Evolutionary conservation across 2,888 invertebrate species (phyloP).

Genomic region (Amphiduros pacificus): DNA sequence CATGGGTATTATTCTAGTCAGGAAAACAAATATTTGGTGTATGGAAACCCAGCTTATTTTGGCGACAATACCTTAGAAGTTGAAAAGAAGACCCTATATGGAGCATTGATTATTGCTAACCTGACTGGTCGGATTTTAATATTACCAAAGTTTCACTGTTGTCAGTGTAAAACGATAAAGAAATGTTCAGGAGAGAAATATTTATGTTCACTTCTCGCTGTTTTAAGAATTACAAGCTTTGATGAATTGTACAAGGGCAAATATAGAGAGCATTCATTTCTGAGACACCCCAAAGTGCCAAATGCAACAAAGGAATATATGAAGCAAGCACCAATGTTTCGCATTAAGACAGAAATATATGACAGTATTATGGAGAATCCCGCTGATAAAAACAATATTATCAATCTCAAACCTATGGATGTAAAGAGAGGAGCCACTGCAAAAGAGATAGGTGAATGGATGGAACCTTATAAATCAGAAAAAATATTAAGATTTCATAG

Average conservation of each 20-base stretch:
- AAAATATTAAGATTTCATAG: too few species aligned
- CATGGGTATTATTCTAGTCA: conserved; percentile 20
- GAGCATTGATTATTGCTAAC: conserved; percentile 6
- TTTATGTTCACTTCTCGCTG: not conserved
- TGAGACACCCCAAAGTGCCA: too few species aligned
- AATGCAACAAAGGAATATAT: too few species aligned
- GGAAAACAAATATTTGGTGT: conserved; percentile 19
- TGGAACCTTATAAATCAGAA: too few species aligned
- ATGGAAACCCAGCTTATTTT: conserved; percentile 19
- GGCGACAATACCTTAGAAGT: not conserved
- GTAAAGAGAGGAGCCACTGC: too few species aligned
- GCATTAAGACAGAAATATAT: too few species aligned
- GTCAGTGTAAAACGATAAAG: not conserved
- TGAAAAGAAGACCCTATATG: not conserved
- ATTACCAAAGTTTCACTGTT: conserved; percentile 28
- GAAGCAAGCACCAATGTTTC: too few species aligned
- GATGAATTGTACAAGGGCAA: not conserved
- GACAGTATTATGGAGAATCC: too few species aligned
- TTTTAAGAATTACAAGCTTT: conserved; percentile 1
- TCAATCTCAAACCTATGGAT: too few species aligned
- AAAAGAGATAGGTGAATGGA: too few species aligned
- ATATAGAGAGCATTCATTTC: conserved; percentile 9
- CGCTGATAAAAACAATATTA: too few species aligned
- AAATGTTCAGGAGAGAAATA: not conserved
- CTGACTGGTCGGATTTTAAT: conserved; percentile 24